Evolutionary conservation across 92 coral and sea anemone species (phyloP).

Genomic region (Actinernus sp.): DNA sequence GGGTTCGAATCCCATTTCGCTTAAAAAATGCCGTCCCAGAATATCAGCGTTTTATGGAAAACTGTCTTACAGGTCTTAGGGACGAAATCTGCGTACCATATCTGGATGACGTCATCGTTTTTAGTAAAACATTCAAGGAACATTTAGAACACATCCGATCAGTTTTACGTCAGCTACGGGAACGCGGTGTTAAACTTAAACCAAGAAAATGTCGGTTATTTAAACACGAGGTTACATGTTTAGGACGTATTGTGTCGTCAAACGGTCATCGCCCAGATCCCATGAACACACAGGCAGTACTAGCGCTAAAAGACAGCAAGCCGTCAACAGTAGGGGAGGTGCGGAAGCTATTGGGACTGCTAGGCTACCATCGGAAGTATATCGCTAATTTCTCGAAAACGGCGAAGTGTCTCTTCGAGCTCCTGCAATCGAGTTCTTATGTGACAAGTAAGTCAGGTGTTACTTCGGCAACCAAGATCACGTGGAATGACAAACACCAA

Average conservation of each 20-base stretch:
- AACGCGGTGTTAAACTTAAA: conserved; percentile 26
- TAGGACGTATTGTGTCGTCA: conserved; percentile 34
- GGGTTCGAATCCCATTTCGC: conserved; percentile 56
- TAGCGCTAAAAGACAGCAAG: conserved; percentile 7
- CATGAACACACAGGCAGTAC: conserved; percentile 21
- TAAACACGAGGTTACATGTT: conserved; percentile 15
- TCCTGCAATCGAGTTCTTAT: no score
- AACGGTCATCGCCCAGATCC: conserved; percentile 27
- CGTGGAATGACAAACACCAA: no score
- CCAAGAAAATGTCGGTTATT: conserved; percentile 32
- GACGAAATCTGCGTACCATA: conserved; percentile 12
- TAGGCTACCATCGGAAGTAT: conserved; percentile 40
- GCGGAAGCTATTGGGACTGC: conserved; percentile 30
- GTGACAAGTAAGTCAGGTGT: no score
- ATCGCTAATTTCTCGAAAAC: conserved; percentile 31
- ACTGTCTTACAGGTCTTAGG: background rate
- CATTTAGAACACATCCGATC: conserved; percentile 16
- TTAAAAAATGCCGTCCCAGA: conserved; percentile 33
- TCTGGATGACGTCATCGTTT: conserved; percentile 36
- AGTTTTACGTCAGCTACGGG: conserved; percentile 14
- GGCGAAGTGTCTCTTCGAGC: conserved; percentile 32
- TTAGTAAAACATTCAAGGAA: conserved; percentile 22
- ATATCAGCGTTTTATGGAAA: conserved; percentile 32
- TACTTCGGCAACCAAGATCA: no score
- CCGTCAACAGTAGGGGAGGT: conserved; percentile 34